A percentile compares a stretch with the other conserved stretches of the same genome.
Conservation (phyloP, 2,797 vertebrate genomes). For the Acridotheres tristis region DNA sequence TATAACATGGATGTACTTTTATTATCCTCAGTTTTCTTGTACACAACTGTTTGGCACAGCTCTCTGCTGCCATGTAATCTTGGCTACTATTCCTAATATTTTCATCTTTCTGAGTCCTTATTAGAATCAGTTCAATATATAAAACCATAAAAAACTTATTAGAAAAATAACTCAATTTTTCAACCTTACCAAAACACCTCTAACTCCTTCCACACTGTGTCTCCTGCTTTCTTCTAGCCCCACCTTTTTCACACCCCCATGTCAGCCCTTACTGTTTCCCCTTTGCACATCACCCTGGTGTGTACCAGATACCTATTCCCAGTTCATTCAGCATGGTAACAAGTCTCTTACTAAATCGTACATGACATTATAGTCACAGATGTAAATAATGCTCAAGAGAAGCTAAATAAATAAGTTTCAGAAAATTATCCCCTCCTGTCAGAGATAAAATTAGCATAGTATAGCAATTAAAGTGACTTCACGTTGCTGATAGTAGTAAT, state of each 20-base stretch:
- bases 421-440: conserved; percentile 2
- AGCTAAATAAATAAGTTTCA: conserved; percentile 16
- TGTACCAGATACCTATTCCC: not conserved
- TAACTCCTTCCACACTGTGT: not conserved
- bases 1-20: not conserved
- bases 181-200: not conserved
- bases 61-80: not conserved
- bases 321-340: not conserved
- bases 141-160: not conserved
- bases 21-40: not conserved
- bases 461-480: conserved; percentile 22
- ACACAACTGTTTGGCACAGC: not conserved
- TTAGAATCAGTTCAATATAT: not conserved
- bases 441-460: not conserved
- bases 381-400: conserved; percentile 24
- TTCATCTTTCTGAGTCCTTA: not conserved
- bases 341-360: not conserved
- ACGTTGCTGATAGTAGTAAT: conserved; percentile 33
- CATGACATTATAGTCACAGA: not conserved
- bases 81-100: not conserved
- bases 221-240: not conserved
- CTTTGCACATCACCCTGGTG: not conserved
- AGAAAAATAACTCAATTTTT: not conserved
- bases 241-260: not conserved
- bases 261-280: not conserved